phyloP scores from a whole-genome alignment of 2,888 invertebrate species.

The Nezara viridula region DNA sequence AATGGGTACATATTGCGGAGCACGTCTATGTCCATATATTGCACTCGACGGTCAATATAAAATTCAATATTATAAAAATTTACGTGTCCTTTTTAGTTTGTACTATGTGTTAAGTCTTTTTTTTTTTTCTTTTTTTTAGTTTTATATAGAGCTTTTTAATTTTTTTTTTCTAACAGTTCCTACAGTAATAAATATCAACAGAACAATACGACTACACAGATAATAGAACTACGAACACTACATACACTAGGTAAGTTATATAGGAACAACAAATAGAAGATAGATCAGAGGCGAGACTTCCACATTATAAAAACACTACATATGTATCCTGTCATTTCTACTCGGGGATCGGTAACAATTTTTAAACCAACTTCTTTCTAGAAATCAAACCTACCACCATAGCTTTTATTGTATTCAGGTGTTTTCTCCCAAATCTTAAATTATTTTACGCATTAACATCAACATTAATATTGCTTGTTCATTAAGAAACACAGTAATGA shows the following conservation, averaged over 20 bases:
- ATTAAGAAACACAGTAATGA: not conserved
- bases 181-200: slow-evolving; percentile 30
- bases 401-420: not conserved
- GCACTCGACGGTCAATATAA: slow-evolving; percentile 30
- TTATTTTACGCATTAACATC: not conserved
- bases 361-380: not conserved
- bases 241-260: slow-evolving; percentile 23
- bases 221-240: slow-evolving; percentile 16
- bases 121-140: not conserved
- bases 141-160: not conserved
- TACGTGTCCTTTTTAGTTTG: slow-evolving; percentile 49
- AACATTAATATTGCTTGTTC: too few relatives aligned
- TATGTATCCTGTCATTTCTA: slow-evolving; percentile 6
- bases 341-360: not conserved
- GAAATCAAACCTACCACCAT: not conserved
- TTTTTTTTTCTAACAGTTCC: not conserved
- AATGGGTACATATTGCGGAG: not conserved
- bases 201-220: slow-evolving; percentile 20
- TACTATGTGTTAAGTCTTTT: slow-evolving; percentile 46
- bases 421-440: not conserved
- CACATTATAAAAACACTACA: slow-evolving; percentile 18
- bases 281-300: not conserved
- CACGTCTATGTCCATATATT: not conserved
- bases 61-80: slow-evolving; percentile 15
- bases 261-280: slow-evolving; percentile 48